phyloP scores from a whole-genome alignment of 2,113 vertebrate genomes.

The Cryptotis parvus region DNA sequence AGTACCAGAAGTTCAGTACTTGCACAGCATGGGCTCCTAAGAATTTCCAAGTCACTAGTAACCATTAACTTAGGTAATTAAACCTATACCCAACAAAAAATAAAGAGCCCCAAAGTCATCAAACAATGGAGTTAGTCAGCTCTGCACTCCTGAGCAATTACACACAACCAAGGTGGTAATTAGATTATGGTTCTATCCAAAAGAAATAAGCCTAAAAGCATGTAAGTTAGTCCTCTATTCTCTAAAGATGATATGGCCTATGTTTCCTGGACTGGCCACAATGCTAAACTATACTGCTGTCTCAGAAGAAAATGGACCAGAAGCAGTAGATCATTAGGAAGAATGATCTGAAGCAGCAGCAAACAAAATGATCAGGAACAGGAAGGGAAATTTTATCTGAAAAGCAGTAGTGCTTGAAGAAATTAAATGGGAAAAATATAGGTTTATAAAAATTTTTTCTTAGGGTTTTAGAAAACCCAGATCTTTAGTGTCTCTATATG shows the following conservation, averaged over 20 bases:
- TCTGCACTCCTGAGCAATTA: not conserved
- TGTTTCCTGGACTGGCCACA: not conserved
- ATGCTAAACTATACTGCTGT: not conserved
- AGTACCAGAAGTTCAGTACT: conserved; percentile 4
- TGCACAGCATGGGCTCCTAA: not conserved
- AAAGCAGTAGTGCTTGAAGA: not conserved
- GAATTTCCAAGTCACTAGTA: not conserved
- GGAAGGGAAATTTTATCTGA: not conserved
- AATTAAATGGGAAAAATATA: not conserved
- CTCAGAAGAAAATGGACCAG: conserved; percentile 11
- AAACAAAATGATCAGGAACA: not conserved
- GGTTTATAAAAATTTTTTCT: not conserved
- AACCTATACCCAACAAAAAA: not conserved
- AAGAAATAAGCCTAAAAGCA: not conserved
- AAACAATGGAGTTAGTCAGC: not conserved
- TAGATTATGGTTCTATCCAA: accelerated
- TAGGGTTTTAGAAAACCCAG: conserved; percentile 4
- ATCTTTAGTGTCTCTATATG: not conserved
- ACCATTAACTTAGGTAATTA: not conserved
- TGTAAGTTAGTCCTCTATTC: not conserved
- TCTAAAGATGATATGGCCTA: not conserved
- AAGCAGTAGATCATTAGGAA: not conserved
- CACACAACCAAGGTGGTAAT: not conserved
- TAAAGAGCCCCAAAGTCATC: not conserved
- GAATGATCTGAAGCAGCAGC: not conserved